Base-by-base conservation (phyloP, 2,797 vertebrate genomes). In the Loris lydekkerianus region DNA sequence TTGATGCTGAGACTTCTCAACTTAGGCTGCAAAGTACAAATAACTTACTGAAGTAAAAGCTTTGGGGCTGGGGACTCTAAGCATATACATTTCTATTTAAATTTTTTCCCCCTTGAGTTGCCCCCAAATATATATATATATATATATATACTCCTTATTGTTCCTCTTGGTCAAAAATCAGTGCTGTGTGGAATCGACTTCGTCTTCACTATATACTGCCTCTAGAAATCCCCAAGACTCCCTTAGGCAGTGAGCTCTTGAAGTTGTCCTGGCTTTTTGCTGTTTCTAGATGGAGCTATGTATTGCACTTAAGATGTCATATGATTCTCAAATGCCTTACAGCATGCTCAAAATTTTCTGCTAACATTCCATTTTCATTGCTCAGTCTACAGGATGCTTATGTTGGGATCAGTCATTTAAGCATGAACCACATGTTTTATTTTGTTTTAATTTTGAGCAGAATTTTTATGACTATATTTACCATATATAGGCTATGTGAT, bases 151-250 rank as follows among this genome's bases (percentile, higher is more conserved):
- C 29, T 67, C 31, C 63, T 67, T 77, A 60, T 46, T 83, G 40
- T 86, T 75, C 15, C 7, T 93, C 60, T 81, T 53, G 56, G 56
- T 93, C 86, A 72, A 88, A 95, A 89, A 70, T 58, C 53, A 76
- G 15, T 89, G 25, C n/a, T 17, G 78, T 76, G 49, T 69, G 70
- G 27, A 86, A 86, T 86, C 20, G 60, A 85, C 75, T 85, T 70
- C n/a, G 58, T 14, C 73, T 93, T 80, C 43, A 25, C 7, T 75
- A 3, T 75, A 3, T 34, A 73, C 10, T 84, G 58, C 46, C 18
- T 80, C 40, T 73, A 21, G 10, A 27, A 93, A 75, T 78, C 25
- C 49, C 40, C 10, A 9, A 53, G 78, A 65, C 15, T 87, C 20
- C 29, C 21, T 75, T 70, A 23, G 37, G n/a, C n/a, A 60, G 10